Evolutionary conservation across 2,888 invertebrate genomes (phyloP), one percentile per base, ranked within the genome.

Genomic region (Pristionchus maxplancki): DNA sequence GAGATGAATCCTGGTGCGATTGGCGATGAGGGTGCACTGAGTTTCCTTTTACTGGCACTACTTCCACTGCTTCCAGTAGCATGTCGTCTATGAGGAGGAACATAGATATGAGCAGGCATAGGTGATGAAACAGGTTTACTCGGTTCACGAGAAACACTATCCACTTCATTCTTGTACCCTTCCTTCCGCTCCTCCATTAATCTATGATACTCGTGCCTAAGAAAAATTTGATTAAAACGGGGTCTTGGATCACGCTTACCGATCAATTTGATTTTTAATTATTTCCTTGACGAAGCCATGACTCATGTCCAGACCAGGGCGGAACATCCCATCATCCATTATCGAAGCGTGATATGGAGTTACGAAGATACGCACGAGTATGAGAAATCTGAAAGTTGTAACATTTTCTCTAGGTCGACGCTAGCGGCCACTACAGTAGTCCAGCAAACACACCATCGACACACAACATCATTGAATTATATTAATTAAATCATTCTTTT

Each of bases 251-350:
- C 13, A 71, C n/a, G 44, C 28, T 24, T 67, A 91, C 91, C 91
- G 87, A 88, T 91, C 90, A 17, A 93, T 89, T 89, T 93, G 93
- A 88, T 92, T 92, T 40, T 91, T 88, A n/a, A 90, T 88, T 28
- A 93, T 93, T 40, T 89, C 90, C 58, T 90, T 90, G 53, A 93
- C 88, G 85, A 91, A 92, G 34, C 93, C 93, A 83, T 93, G 93
- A 53, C 90, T 91, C 90, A 92, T 90, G 84, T 93, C 89, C 81
- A 92, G 64, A 6, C 74, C 67, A 6, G 81, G 89, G 28, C 78
- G 34, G 24, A 20, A 37, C n/a, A 31, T 24, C 24, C 50, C 83
- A 37, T 58, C 50, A 50, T 74, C 87, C 67, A 74, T 87, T n/a
- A 13, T n/a, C 1, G 5, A 44, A 9, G 44, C 44, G 6, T 44